Base-by-base conservation (phyloP, 2,113 vertebrate species). In the Leucoraja erinaceus region DNA sequence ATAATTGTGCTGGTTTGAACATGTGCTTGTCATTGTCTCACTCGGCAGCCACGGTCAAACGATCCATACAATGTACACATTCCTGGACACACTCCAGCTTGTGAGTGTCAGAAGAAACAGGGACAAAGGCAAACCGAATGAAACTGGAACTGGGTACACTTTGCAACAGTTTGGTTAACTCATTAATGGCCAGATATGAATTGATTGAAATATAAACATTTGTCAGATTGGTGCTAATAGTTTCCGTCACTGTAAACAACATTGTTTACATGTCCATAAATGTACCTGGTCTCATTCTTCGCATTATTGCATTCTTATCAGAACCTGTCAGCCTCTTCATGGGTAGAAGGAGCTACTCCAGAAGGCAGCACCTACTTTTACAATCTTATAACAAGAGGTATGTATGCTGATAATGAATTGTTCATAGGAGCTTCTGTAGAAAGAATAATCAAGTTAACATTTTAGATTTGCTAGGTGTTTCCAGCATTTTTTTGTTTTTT, bases 311-410 rank as follows among this genome's bases (percentile, higher is more conserved):
- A 47, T 91, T 47, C 68, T 90, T 91, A 72, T 74, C 90, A 91
- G 90, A 28, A 66, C n/a, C 56, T 88, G n/a, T 31, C 61, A 25
- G 72, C 74, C 75, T 93, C 94, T 93, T 75, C 94, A 28, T 99
- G 99, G 99, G 95, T 97, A 93, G 98, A 98, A 95, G 97, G 97
- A 6, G 77, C 97, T 93, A 98, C 96, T 94, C 97, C 98, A 93
- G 98, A 99, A 93, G 99, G 99, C 59, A 96, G 96, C 90, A 96
- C 95, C 1, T 99, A 99, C 94, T 99, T 98, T 94, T 99, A 98
- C 94, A 99, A 99, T 95, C 96, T 95, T 81, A 93, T 95, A 93
- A 98, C 98, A 84, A 98, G 98, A 96, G 98, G 99, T 99, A 95
- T 95, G 96, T 93, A 70, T 56, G 68, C 4, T 79, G 75, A 59